Evolutionary conservation across 1,140 invertebrate genomes (phyloP).

Genomic region (Solen grandis): DNA sequence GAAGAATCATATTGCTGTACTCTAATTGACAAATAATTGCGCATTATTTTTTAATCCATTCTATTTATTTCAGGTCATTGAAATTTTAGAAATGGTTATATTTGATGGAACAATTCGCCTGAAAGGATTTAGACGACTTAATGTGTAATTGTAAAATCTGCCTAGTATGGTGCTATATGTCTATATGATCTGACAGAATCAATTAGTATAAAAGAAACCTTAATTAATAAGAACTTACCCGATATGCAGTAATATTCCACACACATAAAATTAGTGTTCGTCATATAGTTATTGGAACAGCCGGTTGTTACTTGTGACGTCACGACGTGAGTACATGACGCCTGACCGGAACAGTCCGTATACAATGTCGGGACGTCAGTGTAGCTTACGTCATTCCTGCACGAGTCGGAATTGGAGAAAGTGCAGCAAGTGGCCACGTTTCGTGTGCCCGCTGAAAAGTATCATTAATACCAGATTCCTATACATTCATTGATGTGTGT

Average conservation of each 20-base stretch:
- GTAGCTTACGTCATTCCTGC: constrained; percentile 4
- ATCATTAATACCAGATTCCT: not conserved
- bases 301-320: not conserved
- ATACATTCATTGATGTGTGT: not conserved
- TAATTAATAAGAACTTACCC: constrained; percentile 7
- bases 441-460: not conserved
- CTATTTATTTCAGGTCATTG: too few relatives aligned
- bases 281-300: not conserved
- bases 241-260: constrained; percentile 29
- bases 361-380: constrained; percentile 16
- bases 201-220: too few relatives aligned
- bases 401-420: not conserved
- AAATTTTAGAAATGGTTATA: too few relatives aligned
- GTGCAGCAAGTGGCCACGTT: constrained; percentile 39
- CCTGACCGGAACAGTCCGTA: constrained; percentile 14
- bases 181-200: too few relatives aligned
- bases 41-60: too few relatives aligned
- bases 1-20: too few relatives aligned
- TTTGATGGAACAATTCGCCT: too few relatives aligned
- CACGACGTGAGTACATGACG: constrained; percentile 27
- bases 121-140: too few relatives aligned
- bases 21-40: too few relatives aligned
- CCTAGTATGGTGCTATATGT: too few relatives aligned
- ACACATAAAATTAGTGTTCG: constrained; percentile 37
- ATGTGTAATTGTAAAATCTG: too few relatives aligned